Base-by-base conservation (phyloP, 2,113 vertebrate species). In the Rhegmatorhina hoffmannsi region DNA sequence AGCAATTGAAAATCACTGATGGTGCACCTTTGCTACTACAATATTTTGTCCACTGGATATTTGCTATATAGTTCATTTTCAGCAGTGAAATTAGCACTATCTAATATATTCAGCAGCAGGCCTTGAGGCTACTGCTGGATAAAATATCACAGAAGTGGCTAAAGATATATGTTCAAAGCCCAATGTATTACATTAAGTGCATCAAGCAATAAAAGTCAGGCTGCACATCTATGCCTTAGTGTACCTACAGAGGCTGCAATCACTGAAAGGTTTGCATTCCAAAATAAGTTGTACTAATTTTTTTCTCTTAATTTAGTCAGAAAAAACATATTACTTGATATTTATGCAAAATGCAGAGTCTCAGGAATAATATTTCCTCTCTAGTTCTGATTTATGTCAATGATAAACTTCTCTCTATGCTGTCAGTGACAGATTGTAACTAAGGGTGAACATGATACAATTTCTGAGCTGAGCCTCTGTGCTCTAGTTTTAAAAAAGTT, bases 241-340 rank as follows among this genome's bases (percentile, higher is more conserved):
- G 11, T 43, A 68, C 44, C 62, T 70, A 86, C 33, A 58, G 47
- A 89, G 6, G 10, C 72, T 94, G 55, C 3, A 4, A 55, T 53
- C 85, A 28, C 59, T 73, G n/a, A 74, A 94, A 91, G 28, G 16
- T 40, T 80, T 81, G 52, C 47, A 95, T 50, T 76, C 33, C 94
- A 92, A 95, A 87, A 64, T 38, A 92, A 84, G 36, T 15, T 52
- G 29, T 10, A 64, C 34, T 25, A 63, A 69, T 47, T 78, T 96
- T 96, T 95, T 95, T 59, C 21, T 40, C 78, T 24, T 78, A 75
- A 60, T 92, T 77, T 53, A 77, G n/a, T 26, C 34, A 92, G 31
- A 69, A 93, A 93, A 46, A 92, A 40, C 12, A 67, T 6, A 44
- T 47, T 89, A 34, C 17, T 67, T 33, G 58, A 52, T 62, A 70